phyloP scores from a whole-genome alignment of 1,140 invertebrate genomes.

The Aphaenogaster ashmeadi region DNA sequence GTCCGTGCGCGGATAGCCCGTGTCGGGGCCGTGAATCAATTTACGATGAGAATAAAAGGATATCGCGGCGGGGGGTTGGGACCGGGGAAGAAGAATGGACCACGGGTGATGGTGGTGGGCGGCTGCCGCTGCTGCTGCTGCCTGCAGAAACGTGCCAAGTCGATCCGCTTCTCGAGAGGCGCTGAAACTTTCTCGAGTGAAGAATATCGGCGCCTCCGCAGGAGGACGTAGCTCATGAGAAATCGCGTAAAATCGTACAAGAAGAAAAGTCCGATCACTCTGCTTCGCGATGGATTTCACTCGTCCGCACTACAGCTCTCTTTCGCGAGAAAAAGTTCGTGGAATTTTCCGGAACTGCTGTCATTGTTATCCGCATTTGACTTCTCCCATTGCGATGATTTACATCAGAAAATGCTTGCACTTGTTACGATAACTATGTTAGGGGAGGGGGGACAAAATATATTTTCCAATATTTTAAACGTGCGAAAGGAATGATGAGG shows the following conservation, averaged over 20 bases:
- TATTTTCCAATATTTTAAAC: not conserved
- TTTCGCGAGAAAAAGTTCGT: slow-evolving; percentile 6
- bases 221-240: slow-evolving; percentile 39
- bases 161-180: slow-evolving; percentile 49
- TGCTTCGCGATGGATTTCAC: slow-evolving; percentile 36
- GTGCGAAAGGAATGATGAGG: not conserved
- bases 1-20: slow-evolving; percentile 16
- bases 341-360: not conserved
- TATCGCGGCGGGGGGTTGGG: slow-evolving; percentile 41
- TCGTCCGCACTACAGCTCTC: not conserved
- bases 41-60: slow-evolving; percentile 73
- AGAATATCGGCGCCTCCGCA: slow-evolving; percentile 42
- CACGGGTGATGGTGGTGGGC: slow-evolving; percentile 41
- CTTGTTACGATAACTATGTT: not conserved
- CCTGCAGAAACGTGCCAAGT: slow-evolving; percentile 45
- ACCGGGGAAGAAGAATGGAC: slow-evolving; percentile 37
- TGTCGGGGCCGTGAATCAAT: slow-evolving; percentile 68
- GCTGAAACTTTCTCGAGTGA: slow-evolving; percentile 59
- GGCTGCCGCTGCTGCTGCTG: not conserved
- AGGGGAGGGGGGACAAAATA: not conserved
- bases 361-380: not conserved
- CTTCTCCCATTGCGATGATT: not conserved
- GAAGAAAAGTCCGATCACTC: slow-evolving; percentile 57
- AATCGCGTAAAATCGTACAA: slow-evolving; percentile 61
- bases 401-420: not conserved